phyloP scores from a whole-genome alignment of 1,140 invertebrate species.

The Rhopalosiphum maidis region DNA sequence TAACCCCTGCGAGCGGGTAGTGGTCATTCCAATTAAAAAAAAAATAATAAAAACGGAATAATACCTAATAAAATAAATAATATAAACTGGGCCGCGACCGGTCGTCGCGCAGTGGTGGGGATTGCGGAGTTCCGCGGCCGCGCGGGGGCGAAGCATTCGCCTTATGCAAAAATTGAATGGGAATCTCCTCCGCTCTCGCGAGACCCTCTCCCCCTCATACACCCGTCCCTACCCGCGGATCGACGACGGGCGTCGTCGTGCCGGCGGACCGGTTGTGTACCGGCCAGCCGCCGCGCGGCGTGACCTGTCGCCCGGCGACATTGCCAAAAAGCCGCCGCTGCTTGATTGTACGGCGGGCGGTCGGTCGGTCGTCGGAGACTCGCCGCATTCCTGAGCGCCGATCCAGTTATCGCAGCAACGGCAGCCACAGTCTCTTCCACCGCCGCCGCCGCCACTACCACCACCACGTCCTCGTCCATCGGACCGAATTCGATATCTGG shows the following conservation, averaged over 20 bases:
- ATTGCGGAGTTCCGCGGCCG: not conserved
- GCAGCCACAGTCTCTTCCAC: not conserved
- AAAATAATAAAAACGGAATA: not conserved
- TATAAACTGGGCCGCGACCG: conserved; percentile 38
- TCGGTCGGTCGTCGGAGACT: not conserved
- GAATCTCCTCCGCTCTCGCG: conserved; percentile 1
- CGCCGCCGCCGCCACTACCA: not conserved
- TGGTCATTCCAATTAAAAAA: conserved; percentile 19
- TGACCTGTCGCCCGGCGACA: conserved; percentile 27
- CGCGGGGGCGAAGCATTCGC: not conserved
- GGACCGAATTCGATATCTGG: not conserved
- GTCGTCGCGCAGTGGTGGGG: not conserved
- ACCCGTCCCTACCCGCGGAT: no score
- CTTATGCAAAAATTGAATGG: conserved; percentile 46
- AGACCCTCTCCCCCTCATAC: not conserved
- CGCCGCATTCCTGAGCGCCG: conserved; percentile 49
- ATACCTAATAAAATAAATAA: not conserved
- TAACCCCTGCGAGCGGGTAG: conserved; percentile 37
- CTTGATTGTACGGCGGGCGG: not conserved
- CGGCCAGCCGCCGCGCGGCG: conserved; percentile 27
- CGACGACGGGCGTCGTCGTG: not conserved
- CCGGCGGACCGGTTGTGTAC: conserved; percentile 38
- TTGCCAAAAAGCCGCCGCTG: conserved; percentile 46
- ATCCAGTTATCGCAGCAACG: conserved; percentile 49
- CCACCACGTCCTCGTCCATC: not conserved